Conservation (phyloP, 2,797 vertebrate genomes). For the Limnodromus scolopaceus region DNA sequence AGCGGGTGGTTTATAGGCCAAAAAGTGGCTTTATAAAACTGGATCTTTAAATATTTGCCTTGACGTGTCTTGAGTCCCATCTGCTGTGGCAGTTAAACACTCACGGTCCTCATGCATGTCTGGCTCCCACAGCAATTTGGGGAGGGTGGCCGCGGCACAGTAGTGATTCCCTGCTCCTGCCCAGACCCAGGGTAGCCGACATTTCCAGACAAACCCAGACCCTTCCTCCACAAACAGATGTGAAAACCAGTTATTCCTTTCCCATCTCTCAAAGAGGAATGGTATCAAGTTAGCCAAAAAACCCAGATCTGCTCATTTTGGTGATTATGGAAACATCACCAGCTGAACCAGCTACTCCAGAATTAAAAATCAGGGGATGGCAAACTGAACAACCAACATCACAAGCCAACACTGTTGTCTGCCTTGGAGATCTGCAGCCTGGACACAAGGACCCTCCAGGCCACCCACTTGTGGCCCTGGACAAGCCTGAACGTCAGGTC, state of each 20-base stretch:
- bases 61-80: neutral
- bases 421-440: neutral
- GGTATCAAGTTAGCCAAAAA: neutral
- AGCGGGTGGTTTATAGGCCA: neutral
- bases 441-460: neutral
- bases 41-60: conserved; percentile 69
- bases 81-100: neutral
- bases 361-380: neutral
- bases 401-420: neutral
- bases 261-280: neutral
- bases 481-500: neutral
- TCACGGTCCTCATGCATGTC: neutral
- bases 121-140: neutral
- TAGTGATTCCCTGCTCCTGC: neutral
- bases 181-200: neutral
- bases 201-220: neutral
- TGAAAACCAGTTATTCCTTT: neutral
- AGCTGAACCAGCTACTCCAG: neutral
- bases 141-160: fast-evolving
- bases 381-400: neutral
- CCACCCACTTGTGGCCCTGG: neutral
- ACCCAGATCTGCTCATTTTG: neutral
- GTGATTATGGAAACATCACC: neutral
- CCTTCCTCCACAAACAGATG: neutral
- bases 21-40: conserved; percentile 48